phyloP scores from a whole-genome alignment of 2,113 vertebrate species.

The Lonchura striata region DNA sequence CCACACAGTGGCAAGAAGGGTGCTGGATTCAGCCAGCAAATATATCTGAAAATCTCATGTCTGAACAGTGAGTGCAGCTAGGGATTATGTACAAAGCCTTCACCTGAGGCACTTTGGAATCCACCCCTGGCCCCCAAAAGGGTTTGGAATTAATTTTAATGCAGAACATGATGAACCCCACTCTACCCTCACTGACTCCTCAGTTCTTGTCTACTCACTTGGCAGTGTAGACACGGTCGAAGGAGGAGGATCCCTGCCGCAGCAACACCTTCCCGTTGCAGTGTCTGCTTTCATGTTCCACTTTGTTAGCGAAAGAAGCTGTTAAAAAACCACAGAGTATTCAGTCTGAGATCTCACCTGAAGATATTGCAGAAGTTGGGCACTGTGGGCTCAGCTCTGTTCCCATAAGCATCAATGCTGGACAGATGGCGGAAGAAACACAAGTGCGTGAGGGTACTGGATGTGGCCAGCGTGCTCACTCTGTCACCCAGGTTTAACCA shows the following conservation, averaged over 20 bases:
- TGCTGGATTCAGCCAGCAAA: background rate
- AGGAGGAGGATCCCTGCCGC: constrained; percentile 65
- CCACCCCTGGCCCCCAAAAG: background rate
- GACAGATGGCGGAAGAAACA: background rate
- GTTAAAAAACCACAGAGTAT: background rate
- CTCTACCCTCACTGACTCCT: fast-evolving
- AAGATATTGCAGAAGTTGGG: background rate
- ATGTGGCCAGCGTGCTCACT: fast-evolving
- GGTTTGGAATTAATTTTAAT: background rate
- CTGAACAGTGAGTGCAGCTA: background rate
- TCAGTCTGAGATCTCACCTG: background rate
- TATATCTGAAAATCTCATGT: background rate
- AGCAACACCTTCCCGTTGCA: constrained; percentile 68
- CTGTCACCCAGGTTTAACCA: background rate
- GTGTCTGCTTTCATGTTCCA: constrained; percentile 84
- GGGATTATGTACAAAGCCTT: background rate
- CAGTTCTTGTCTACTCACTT: constrained; percentile 81
- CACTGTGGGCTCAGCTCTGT: background rate
- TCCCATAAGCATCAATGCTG: background rate
- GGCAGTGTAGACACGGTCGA: constrained; percentile 87
- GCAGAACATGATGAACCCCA: fast-evolving
- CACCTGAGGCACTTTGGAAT: background rate
- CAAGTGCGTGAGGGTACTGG: background rate
- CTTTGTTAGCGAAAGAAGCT: constrained; percentile 90
- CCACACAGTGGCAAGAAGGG: background rate